Percentiles rank a stretch among this genome's conserved stretches.
Conservation (phyloP, 2,797 vertebrate genomes). For the Coregonus sp. region DNA sequence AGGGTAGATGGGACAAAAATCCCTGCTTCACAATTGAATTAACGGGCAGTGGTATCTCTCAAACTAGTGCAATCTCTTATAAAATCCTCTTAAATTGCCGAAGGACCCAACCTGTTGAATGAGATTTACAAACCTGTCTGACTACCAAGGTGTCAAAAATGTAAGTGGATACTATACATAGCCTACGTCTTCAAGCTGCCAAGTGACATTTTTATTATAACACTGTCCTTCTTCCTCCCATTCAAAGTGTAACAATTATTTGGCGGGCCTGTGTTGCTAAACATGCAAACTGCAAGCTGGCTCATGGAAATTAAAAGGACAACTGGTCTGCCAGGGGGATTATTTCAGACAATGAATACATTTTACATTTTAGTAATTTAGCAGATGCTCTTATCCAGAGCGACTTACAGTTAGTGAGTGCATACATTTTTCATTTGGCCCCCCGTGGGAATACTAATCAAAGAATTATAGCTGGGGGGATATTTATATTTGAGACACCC, state of each 20-base stretch:
- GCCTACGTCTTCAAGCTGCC: slow-evolving; percentile 30
- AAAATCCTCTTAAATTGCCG: slow-evolving; percentile 11
- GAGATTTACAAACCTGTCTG: slow-evolving; percentile 26
- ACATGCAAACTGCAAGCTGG: slow-evolving; percentile 19
- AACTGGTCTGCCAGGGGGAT: slow-evolving; percentile 7
- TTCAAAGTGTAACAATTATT: slow-evolving; percentile 22
- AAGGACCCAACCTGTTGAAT: slow-evolving; percentile 24
- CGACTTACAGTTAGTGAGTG: no score
- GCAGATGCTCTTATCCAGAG: no score
- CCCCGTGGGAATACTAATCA: slow-evolving; percentile 18
- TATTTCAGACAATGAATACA: slow-evolving; percentile 13
- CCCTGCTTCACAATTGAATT: slow-evolving; percentile 33
- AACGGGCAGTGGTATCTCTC: slow-evolving; percentile 23
- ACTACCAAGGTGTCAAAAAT: slow-evolving; percentile 41
- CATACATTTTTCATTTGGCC: no score
- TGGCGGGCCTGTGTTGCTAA: background rate
- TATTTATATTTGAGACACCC: slow-evolving; percentile 25
- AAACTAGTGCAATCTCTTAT: slow-evolving; percentile 6
- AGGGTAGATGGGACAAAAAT: background rate
- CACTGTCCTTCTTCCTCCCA: slow-evolving; percentile 22
- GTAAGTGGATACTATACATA: slow-evolving; percentile 25
- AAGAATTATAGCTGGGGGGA: slow-evolving; percentile 3
- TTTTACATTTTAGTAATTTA: no score
- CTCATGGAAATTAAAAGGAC: slow-evolving; percentile 26
- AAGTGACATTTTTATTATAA: slow-evolving; percentile 48